Conservation (phyloP, 2,113 vertebrate genomes). For the Odobenus rosmarus region DNA sequence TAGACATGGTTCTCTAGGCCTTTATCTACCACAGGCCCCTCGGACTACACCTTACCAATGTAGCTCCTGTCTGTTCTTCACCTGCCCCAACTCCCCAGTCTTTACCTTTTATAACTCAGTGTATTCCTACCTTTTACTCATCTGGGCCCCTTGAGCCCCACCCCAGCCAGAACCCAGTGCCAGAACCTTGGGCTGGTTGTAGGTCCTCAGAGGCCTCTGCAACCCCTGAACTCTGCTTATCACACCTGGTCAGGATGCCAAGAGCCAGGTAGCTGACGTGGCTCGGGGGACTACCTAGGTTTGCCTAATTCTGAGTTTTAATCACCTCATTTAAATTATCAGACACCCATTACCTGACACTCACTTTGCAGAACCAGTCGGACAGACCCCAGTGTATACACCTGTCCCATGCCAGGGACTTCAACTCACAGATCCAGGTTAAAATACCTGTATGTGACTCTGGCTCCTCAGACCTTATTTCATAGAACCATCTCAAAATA, state of each 20-base stretch:
- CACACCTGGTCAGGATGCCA: neutral
- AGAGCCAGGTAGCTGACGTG: neutral
- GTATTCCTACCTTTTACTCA: neutral
- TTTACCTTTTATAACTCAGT: neutral
- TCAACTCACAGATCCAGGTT: neutral
- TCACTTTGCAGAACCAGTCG: neutral
- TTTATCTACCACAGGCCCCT: neutral
- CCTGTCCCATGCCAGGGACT: neutral
- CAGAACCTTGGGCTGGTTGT: neutral
- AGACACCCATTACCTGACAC: neutral
- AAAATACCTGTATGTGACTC: neutral
- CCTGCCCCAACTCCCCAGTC: neutral
- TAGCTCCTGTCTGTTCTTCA: too few relatives aligned
- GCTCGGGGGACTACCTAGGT: neutral
- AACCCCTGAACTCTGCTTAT: neutral
- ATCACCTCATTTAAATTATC: neutral
- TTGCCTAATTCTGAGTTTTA: neutral
- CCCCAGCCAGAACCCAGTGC: neutral
- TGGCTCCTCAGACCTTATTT: neutral
- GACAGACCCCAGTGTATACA: neutral
- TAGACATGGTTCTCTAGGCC: neutral
- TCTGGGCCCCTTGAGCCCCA: neutral
- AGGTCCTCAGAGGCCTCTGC: neutral
- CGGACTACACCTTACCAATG: accelerated
- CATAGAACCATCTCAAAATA: neutral